Evolutionary conservation across 2,888 invertebrate species (phyloP).

Genomic region (Lagria hirta): DNA sequence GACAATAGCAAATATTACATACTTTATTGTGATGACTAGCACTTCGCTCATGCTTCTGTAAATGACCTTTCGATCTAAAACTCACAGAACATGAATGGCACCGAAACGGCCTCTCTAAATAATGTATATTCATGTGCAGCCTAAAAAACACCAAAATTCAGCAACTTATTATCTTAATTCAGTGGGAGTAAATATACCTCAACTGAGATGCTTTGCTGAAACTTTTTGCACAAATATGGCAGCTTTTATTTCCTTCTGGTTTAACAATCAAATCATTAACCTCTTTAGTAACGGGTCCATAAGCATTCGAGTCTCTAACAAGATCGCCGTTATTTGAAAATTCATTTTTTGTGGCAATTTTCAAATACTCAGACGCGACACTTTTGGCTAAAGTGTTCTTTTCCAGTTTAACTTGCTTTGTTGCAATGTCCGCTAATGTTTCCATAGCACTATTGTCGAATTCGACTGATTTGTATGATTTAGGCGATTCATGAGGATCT

Average conservation of each 20-base stretch:
- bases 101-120: constrained; percentile 87
- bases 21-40: constrained; percentile 92
- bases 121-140: constrained; percentile 93
- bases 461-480: constrained; percentile 31
- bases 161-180: constrained; percentile 11
- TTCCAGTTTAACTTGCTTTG: constrained; percentile 53
- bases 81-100: constrained; percentile 91
- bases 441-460: constrained; percentile 55
- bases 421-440: constrained; percentile 53
- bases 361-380: constrained; percentile 67
- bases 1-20: constrained; percentile 20
- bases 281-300: constrained; percentile 40
- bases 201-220: constrained; percentile 91
- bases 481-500: constrained; percentile 19
- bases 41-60: constrained; percentile 91
- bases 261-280: constrained; percentile 53
- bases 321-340: constrained; percentile 33
- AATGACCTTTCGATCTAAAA: constrained; percentile 86
- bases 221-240: constrained; percentile 80
- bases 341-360: constrained; percentile 58
- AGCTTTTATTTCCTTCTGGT: constrained; percentile 53
- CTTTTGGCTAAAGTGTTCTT: constrained; percentile 61
- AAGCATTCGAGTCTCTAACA: constrained; percentile 34
- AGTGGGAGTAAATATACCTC: too few species aligned
- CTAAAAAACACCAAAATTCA: constrained; percentile 35